Base-by-base conservation (phyloP, 2,797 vertebrate species). In the Numenius phaeopus region DNA sequence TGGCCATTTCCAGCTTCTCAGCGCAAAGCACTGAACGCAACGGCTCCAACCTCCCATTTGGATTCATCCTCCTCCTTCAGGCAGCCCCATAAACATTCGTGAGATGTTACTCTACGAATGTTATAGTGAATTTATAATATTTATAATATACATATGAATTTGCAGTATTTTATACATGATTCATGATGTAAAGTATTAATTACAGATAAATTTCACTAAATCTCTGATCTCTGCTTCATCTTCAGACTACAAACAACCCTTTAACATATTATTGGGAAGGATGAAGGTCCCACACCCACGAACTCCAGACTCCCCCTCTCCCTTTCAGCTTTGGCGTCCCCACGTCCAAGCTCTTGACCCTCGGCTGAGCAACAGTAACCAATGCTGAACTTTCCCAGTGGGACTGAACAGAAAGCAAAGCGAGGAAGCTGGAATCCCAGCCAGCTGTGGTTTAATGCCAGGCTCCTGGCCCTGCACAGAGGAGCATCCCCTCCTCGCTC, bases 161-260 rank as follows among this genome's bases (percentile, higher is more conserved):
- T 89, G 50, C 67, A 90, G 83, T 75, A 78, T 94, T 89, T 88
- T 82, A 96, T 95, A 96, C 92, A 93, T 94, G 91, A 95, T 95
- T 96, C 92, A 96, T 96, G 78, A 96, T 30, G 83, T 64, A 66
- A 87, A 93, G 91, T 96, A 96, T 97, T 96, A 95, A 96, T 96
- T 96, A 92, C 94, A 97, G 81, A 90, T 90, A 84, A 94, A 79
- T 90, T 89, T 92, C 47, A 50, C 47, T 85, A 83, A 70, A 76
- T 70, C 50, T 87, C 92, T 86, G 61, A 91, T 90, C 87, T 65
- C 22, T 8, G 50, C 59, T 93, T 86, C 94, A 65, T 76, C 90
- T 69, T 55, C 92, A 89, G 92, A 84, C 88, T 96, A 78, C 95
- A 94, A 96, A 96, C 70, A 93, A 90, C 62, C 70, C 66, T 79